phyloP scores from a whole-genome alignment of 2,888 invertebrate genomes.

The Philhelius pedissequus region DNA sequence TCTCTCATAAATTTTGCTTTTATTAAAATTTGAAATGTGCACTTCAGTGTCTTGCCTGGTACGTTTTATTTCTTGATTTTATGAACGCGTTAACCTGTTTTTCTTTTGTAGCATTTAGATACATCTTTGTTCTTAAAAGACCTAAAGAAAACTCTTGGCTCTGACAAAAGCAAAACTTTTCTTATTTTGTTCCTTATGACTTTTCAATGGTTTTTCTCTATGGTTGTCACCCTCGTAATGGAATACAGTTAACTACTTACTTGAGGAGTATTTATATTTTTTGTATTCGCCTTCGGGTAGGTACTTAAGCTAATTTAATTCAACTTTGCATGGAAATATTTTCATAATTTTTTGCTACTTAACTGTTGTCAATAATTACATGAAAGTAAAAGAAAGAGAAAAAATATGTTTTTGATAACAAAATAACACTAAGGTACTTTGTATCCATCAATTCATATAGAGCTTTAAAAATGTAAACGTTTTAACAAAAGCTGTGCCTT shows the following conservation, averaged over 20 bases:
- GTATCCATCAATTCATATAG: too few relatives aligned
- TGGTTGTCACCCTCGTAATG: constrained; percentile 55
- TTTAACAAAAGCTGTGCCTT: too few relatives aligned
- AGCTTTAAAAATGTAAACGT: too few relatives aligned
- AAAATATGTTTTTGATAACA: too few relatives aligned
- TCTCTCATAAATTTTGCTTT: background rate
- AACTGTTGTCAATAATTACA: background rate
- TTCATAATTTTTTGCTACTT: background rate
- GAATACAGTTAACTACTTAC: constrained; percentile 35
- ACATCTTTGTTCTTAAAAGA: constrained; percentile 28
- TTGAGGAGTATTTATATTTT: constrained; percentile 31
- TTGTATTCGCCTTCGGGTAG: constrained; percentile 29
- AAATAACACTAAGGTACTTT: too few relatives aligned
- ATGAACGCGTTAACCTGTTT: background rate
- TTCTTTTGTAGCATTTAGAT: constrained; percentile 5
- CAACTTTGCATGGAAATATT: background rate
- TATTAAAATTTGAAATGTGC: constrained; percentile 8
- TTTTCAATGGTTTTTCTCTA: constrained; percentile 31
- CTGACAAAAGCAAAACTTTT: background rate
- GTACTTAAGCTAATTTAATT: constrained; percentile 60
- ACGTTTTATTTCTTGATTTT: background rate
- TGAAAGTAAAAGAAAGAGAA: too few relatives aligned
- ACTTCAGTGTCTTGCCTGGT: background rate
- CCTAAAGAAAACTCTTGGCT: constrained; percentile 36
- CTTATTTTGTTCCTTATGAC: constrained; percentile 19